These are phyloP conservation scores for Pelmatolapia mariae DNA, from an alignment of 2,113 vertebrate species.

Conservation along the genomic window DNA sequence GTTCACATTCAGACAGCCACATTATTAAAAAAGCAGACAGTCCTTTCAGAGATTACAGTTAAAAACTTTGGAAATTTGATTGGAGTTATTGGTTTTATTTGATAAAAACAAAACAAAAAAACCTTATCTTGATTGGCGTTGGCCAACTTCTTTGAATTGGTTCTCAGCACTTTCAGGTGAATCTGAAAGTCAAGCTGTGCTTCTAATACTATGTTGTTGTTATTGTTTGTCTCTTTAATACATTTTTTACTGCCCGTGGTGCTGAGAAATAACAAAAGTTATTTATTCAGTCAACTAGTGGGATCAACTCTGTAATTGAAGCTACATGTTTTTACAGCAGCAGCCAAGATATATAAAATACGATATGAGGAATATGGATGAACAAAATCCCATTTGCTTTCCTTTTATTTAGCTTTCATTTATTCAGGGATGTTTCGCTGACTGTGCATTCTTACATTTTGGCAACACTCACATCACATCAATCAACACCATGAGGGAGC, in stretches of 20 bases:
- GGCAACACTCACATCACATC: background rate
- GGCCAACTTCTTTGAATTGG: background rate
- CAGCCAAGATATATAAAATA: background rate
- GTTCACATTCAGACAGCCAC: background rate
- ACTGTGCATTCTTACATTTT: constrained; percentile 8
- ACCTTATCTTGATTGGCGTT: background rate
- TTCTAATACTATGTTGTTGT: background rate
- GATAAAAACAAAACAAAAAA: background rate
- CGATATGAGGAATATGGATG: background rate
- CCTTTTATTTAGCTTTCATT: background rate
- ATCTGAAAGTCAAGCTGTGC: background rate
- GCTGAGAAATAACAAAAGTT: background rate
- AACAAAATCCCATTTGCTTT: constrained; percentile 12
- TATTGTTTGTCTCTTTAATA: background rate
- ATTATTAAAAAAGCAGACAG: background rate
- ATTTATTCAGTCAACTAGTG: background rate
- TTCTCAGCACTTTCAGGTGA: background rate
- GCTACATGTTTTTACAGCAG: background rate
- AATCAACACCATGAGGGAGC: background rate
- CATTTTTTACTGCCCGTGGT: background rate
- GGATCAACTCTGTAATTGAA: background rate
- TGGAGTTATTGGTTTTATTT: background rate
- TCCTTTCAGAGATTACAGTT: background rate
- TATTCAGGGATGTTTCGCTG: constrained; percentile 2
- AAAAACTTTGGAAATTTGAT: background rate